Conservation (phyloP, 2,113 vertebrate genomes). For the Alaudala cheleensis region DNA sequence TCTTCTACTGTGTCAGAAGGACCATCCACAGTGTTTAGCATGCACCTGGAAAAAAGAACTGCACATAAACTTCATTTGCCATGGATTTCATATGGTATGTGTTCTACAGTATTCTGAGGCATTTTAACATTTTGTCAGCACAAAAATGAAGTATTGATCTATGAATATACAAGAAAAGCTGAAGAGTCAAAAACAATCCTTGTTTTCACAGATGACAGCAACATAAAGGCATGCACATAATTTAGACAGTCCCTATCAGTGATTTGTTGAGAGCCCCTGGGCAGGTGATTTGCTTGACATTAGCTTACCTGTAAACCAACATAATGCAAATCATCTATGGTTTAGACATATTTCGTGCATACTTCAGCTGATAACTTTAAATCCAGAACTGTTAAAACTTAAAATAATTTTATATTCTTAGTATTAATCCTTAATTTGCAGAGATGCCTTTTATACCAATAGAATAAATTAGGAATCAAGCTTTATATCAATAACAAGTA, state of each 20-base stretch:
- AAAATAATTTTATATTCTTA: neutral
- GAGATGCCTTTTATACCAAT: neutral
- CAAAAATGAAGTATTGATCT: neutral
- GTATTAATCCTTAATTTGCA: neutral
- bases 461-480: neutral
- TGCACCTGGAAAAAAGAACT: conserved; percentile 81
- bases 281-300: neutral
- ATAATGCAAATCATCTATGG: neutral
- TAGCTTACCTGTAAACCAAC: neutral
- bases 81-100: neutral
- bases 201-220: neutral
- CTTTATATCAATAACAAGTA: neutral
- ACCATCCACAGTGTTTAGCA: conserved; percentile 95
- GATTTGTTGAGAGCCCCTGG: neutral
- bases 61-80: neutral
- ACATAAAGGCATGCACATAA: neutral
- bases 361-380: neutral
- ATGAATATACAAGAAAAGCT: neutral
- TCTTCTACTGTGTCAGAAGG: conserved; percentile 93
- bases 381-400: neutral
- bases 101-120: neutral
- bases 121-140: neutral
- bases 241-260: neutral
- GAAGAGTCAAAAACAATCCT: neutral
- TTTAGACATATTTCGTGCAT: neutral